Evolutionary conservation across 2,113 vertebrate genomes (phyloP), one percentile per base, ranked within the genome.

Genomic region (Prionailurus bengalensis): DNA sequence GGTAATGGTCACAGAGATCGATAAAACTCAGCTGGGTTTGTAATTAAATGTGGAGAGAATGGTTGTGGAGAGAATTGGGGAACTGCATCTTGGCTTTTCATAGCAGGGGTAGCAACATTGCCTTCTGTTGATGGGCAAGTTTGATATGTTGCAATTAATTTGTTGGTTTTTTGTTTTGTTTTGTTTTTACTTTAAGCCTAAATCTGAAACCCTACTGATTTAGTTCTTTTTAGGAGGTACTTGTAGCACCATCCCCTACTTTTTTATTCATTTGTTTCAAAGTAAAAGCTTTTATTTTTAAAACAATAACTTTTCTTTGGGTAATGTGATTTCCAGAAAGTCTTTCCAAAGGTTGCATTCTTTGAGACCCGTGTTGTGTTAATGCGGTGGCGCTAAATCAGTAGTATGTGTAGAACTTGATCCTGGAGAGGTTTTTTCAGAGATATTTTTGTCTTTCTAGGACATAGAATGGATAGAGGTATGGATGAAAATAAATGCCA

Each of bases 241-340:
- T 82, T 94, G 31, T 51, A 12, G 16, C 5, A n/a, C 31, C 36
- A 14, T 76, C 7, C 11, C 25, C 31, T 17, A 13, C 36, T 53
- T 55, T 76, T 96, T 79, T 39, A 71, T 65, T n/a, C 14, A 82
- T 45, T 71, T 92, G 21, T 85, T 95, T 95, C 74, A 74, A 68
- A 63, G 36, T 87, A 48, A 88, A 39, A 83, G 8, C 14, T 87
- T 78, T 79, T 27, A 87, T 94, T 91, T 80, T 94, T 51, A 39
- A 61, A 87, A 39, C 33, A 89, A 1, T 73, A 48, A 78, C 33
- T 92, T 86, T 48, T 89, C 39, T 81, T 76, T 42, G 53, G 61
- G 6, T 61, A 48, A 58, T 89, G 5, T 76, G 66, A 73, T 83
- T 86, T 78, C 68, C 17, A 48, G 63, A 73, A 95, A 70, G 31